Evolutionary conservation across 2,797 vertebrate genomes (phyloP), one percentile per base, ranked within the genome.

Genomic region (Molossus molossus): DNA sequence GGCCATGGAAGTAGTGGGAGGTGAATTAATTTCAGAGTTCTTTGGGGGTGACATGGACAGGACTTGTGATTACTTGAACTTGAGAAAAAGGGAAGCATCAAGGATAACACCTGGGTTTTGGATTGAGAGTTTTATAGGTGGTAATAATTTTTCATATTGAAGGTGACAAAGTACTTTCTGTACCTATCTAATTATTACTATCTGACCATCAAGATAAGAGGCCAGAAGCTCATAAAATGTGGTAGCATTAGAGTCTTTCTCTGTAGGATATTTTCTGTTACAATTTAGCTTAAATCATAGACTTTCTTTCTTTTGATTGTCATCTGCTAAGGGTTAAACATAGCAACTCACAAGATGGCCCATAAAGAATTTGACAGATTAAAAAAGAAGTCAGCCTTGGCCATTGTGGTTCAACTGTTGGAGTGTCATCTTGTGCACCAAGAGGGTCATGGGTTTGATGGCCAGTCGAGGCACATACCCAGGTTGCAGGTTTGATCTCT

Each of bases 81-180:
- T 27, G 53, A 83, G 57, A 58, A 58, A 90, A 86, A 83, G 33
- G 6, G 25, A 76, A 82, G 55, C 55, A 50, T 79, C 25, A n/a
- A 83, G 75, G 33, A 70, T 82, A 55, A 67, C 25, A 23, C 11
- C 27, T 58, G 17, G 77, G 12, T 29, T 92, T 96, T 88, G 70
- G 40, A 86, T 86, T 37, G 37, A 87, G 18, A 48, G 25, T 70
- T 91, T 15, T 62, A 17, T 27, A 62, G 53, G 53, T 90, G 18
- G 40, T 45, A 55, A 60, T 89, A 55, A 94, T 94, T 92, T 96
- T 94, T 97, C 92, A 62, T 15, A 33, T 87, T 75, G 91, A 94
- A 91, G 17, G 58, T 81, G 65, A 81, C 83, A 60, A 75, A 76
- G 76, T 93, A 64, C 25, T 91, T 73, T 76, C 55, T 33, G 11